These are phyloP conservation scores for Metridium senile DNA, from an alignment of 92 coral and sea anemone genomes.

Conservation along the genomic window DNA sequence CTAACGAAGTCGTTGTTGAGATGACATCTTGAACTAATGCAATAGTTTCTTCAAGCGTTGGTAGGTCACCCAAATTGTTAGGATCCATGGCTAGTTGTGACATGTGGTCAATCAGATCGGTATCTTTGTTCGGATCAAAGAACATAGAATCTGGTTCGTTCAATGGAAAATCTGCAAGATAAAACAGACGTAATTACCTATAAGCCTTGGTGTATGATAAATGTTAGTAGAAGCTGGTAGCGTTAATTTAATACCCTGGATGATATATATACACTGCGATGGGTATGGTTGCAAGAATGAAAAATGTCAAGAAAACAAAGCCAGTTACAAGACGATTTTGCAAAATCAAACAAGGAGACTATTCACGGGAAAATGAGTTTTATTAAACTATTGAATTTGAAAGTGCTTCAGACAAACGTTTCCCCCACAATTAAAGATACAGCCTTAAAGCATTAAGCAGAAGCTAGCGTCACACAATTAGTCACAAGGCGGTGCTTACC, in stretches of 20 bases:
- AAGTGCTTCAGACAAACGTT: background rate
- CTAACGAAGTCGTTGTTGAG: conserved; percentile 35
- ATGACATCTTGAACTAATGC: conserved; percentile 68
- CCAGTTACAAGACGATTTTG: background rate
- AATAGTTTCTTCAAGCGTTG: conserved; percentile 84
- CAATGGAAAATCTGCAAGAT: conserved; percentile 57
- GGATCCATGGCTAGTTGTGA: conserved; percentile 58
- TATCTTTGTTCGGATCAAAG: conserved; percentile 37
- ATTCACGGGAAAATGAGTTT: too few species aligned
- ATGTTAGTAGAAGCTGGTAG: background rate
- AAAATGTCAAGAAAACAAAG: background rate
- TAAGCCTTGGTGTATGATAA: background rate
- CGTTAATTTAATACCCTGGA: conserved; percentile 1
- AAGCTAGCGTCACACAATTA: conserved; percentile 9
- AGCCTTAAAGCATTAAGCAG: conserved; percentile 30
- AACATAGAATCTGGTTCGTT: conserved; percentile 57
- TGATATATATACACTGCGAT: background rate
- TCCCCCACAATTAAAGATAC: background rate
- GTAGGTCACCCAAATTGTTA: conserved; percentile 51
- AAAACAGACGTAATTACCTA: background rate
- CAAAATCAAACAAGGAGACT: too few species aligned
- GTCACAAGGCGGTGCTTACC: conserved; percentile 91
- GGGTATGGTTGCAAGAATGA: background rate
- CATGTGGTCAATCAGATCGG: conserved; percentile 32
- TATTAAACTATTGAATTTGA: too few species aligned